phyloP scores from a whole-genome alignment of 92 coral and sea anemone species.

The Galaxea fascicularis region DNA sequence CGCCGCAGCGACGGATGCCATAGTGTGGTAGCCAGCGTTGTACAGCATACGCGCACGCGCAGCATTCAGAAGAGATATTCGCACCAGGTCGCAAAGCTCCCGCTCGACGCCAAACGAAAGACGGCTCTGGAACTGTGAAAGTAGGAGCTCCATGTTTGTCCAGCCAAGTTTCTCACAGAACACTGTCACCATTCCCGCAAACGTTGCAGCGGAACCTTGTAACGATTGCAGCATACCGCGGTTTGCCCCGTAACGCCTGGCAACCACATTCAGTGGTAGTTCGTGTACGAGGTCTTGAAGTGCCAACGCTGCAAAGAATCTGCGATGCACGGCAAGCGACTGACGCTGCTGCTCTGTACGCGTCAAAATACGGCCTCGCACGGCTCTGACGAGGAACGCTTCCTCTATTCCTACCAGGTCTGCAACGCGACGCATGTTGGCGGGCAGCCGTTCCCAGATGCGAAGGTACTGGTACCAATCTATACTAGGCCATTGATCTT shows the following conservation, averaged over 20 bases:
- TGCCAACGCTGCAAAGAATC: constrained; percentile 94
- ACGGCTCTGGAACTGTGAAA: constrained; percentile 96
- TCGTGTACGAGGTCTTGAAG: constrained; percentile 97
- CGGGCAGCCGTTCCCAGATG: constrained; percentile 96
- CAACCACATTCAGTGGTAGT: constrained; percentile 86
- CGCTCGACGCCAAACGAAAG: constrained; percentile 95
- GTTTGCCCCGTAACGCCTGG: constrained; percentile 92
- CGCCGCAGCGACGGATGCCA: constrained; percentile 89
- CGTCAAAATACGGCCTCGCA: constrained; percentile 90
- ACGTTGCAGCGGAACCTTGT: constrained; percentile 97
- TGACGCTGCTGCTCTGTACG: constrained; percentile 92
- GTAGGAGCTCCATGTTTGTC: constrained; percentile 85
- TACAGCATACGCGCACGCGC: constrained; percentile 99
- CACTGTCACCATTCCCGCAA: constrained; percentile 98
- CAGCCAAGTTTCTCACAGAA: constrained; percentile 98
- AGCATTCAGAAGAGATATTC: constrained; percentile 93
- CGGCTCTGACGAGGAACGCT: constrained; percentile 86
- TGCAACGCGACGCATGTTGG: constrained; percentile 97
- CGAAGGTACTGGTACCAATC: constrained; percentile 98
- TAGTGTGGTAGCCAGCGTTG: constrained; percentile 93
- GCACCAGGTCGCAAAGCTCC: constrained; percentile 92
- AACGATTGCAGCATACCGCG: constrained; percentile 97
- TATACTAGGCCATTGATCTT: constrained; percentile 94
- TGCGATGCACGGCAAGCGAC: constrained; percentile 89
- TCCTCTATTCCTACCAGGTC: constrained; percentile 93